Percentiles rank a stretch among this genome's conserved stretches.
These are phyloP conservation scores for Microctonus aethiopoides DNA, from an alignment of 2,888 invertebrate genomes.

Conservation along the genomic window DNA sequence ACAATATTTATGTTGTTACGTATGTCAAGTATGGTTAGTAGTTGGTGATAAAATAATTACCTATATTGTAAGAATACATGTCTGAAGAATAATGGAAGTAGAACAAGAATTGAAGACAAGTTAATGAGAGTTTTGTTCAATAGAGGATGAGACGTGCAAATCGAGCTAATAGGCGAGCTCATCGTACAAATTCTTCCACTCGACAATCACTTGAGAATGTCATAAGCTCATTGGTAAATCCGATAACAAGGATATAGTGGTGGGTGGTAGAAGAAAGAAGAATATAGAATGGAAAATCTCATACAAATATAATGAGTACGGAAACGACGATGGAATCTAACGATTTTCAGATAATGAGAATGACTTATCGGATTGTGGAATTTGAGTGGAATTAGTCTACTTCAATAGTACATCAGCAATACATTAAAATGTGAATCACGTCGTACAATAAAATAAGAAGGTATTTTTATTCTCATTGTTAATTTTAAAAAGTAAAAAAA, in stretches of 20 bases:
- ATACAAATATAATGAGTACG: conserved; percentile 9
- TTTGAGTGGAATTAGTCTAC: conserved; percentile 19
- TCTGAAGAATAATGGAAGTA: neutral
- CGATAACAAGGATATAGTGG: neutral
- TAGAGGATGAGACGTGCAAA: conserved; percentile 18
- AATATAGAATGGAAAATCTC: neutral
- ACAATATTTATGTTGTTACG: too few relatives aligned
- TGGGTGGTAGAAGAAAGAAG: neutral
- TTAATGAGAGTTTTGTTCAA: conserved; percentile 6
- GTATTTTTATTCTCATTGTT: conserved; percentile 5
- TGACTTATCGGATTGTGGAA: conserved; percentile 27
- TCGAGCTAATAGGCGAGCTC: conserved; percentile 30
- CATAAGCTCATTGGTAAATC: conserved; percentile 46
- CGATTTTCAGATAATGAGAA: conserved; percentile 28
- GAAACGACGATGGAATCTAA: neutral
- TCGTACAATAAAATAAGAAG: neutral
- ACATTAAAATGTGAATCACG: conserved; percentile 22
- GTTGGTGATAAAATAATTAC: too few relatives aligned
- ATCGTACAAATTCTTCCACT: conserved; percentile 48
- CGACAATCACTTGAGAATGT: conserved; percentile 51
- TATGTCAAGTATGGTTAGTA: too few relatives aligned
- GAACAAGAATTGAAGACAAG: neutral
- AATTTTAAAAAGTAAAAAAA: too few relatives aligned
- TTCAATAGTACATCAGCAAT: neutral
- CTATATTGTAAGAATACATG: too few relatives aligned